Conservation (phyloP, 2,797 vertebrate genomes). For the Helarctos malayanus region DNA sequence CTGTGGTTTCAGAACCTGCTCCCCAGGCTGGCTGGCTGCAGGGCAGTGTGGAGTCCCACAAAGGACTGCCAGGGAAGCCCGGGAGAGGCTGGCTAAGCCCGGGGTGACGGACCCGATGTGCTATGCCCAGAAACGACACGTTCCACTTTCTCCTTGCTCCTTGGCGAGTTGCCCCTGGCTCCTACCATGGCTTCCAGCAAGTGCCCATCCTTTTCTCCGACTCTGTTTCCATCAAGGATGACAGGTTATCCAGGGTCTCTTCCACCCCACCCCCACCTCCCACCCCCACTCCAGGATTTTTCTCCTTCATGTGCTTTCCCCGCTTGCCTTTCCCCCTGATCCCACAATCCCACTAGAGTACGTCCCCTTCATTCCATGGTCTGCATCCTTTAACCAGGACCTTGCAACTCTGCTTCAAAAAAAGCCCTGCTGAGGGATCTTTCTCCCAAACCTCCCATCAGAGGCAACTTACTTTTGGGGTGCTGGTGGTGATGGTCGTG, state of each 20-base stretch:
- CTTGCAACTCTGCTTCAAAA: background rate
- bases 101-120: background rate
- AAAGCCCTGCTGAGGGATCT: background rate
- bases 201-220: background rate
- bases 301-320: background rate
- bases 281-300: background rate
- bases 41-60: background rate
- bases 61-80: background rate
- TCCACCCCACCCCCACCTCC: too few species aligned
- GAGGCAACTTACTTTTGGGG: background rate
- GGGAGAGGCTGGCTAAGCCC: background rate
- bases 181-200: background rate
- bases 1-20: constrained; percentile 60
- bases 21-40: background rate
- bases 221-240: background rate
- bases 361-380: background rate
- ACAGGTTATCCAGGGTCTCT: background rate
- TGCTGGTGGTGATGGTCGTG: too few species aligned
- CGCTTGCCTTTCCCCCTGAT: background rate
- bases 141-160: background rate
- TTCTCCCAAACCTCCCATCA: background rate
- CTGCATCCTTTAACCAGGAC: background rate
- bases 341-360: background rate
- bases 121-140: background rate
- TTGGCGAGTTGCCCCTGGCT: background rate